A percentile compares a stretch with the other conserved stretches of the same genome.
These are phyloP conservation scores for Dicrurus megarhynchus DNA, from an alignment of 2,113 vertebrate genomes.

Conservation along the genomic window DNA sequence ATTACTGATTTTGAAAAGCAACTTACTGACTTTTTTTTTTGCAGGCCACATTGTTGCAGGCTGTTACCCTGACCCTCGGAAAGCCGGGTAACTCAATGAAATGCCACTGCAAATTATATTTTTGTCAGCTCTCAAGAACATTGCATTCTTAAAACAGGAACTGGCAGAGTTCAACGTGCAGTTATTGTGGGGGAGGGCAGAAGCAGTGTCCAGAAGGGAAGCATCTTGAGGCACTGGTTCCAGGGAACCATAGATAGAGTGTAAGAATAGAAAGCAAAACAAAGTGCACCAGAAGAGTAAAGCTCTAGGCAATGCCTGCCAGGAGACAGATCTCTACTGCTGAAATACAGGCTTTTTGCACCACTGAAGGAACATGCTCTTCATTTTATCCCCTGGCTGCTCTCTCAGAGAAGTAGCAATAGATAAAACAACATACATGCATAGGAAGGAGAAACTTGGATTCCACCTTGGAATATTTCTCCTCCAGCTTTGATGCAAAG, in stretches of 20 bases:
- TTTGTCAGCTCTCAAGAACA: constrained; percentile 22
- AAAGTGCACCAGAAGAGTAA: neutral
- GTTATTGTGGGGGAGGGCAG: neutral
- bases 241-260: neutral
- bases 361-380: neutral
- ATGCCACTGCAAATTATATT: constrained; percentile 15
- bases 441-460: neutral
- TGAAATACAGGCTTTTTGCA: neutral
- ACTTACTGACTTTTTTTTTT: neutral
- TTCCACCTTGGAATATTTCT: neutral
- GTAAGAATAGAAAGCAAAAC: constrained; percentile 17
- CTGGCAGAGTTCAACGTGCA: neutral
- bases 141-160: constrained; percentile 26
- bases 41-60: constrained; percentile 10
- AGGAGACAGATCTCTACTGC: neutral
- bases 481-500: neutral
- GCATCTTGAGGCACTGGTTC: neutral
- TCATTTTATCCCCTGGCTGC: neutral
- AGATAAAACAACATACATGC: neutral
- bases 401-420: neutral
- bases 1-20: neutral
- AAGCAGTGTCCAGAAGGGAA: constrained; percentile 4
- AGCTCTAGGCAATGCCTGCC: neutral
- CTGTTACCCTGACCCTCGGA: constrained; percentile 11
- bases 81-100: neutral